These are phyloP conservation scores for Leucophenga maculata DNA, from an alignment of 2,888 invertebrate species.

Conservation along the genomic window DNA sequence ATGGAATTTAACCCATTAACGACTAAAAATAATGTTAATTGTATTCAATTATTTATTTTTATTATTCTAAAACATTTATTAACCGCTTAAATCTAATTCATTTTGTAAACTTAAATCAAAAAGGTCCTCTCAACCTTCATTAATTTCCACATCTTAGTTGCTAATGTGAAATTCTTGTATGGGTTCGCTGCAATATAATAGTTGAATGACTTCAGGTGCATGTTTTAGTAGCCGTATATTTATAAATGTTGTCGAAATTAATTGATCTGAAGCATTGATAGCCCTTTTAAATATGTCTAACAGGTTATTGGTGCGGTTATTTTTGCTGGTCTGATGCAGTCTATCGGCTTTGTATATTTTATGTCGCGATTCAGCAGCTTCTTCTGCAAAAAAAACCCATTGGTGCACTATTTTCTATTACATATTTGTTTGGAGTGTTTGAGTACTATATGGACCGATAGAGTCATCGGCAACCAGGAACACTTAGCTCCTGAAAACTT, in stretches of 20 bases:
- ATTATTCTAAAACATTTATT: no score
- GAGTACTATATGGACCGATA: conserved; percentile 17
- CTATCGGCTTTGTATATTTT: conserved; percentile 12
- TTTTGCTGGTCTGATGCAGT: background rate
- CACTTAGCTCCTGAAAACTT: conserved; percentile 16
- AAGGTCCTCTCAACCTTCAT: background rate
- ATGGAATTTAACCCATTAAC: no score
- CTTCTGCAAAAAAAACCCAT: conserved; percentile 3
- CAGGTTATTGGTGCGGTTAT: conserved; percentile 7
- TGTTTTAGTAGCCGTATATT: background rate
- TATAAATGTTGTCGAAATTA: background rate
- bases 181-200: no score
- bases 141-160: background rate
- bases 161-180: no score
- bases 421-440: conserved; percentile 12
- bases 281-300: background rate
- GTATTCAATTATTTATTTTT: no score
- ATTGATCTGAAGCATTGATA: background rate
- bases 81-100: background rate
- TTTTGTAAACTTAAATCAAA: conserved; percentile 8
- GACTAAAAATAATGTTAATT: no score
- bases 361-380: conserved; percentile 7
- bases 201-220: conserved; percentile 2
- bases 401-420: no score
- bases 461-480: conserved; percentile 32